phyloP scores from a whole-genome alignment of 2,797 vertebrate genomes.

The Pantherophis vulpinus region DNA sequence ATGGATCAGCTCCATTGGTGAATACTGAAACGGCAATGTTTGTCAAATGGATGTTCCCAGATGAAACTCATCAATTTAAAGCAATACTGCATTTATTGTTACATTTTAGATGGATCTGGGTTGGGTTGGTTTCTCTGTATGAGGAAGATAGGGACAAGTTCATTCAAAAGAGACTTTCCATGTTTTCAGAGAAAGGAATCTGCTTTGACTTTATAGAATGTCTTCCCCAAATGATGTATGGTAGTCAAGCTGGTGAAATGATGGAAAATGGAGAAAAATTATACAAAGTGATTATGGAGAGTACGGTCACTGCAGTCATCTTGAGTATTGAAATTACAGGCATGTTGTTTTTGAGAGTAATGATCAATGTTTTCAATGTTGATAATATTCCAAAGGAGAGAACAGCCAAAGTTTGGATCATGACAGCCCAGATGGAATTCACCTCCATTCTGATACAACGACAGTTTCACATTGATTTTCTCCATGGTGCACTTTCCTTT shows the following conservation, averaged over 20 bases:
- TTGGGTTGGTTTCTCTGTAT: not conserved
- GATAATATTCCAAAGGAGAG: not conserved
- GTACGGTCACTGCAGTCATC: not conserved
- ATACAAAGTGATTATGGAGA: not conserved
- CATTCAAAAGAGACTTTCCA: not conserved
- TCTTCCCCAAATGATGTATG: not conserved
- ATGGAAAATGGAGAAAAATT: rapidly evolving
- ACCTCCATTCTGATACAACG: not conserved
- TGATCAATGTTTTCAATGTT: not conserved
- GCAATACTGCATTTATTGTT: not conserved
- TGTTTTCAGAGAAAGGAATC: not conserved
- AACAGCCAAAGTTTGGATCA: not conserved
- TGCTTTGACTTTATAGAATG: not conserved
- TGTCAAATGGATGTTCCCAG: not conserved
- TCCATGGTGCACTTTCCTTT: not conserved
- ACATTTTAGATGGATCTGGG: not conserved
- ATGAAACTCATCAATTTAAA: not conserved
- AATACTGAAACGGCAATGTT: not conserved
- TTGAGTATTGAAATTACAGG: not conserved
- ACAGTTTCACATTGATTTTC: not conserved
- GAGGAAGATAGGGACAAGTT: not conserved
- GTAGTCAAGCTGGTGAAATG: not conserved
- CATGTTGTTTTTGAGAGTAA: not conserved
- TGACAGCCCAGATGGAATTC: not conserved
- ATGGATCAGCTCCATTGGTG: not conserved